These are phyloP conservation scores for Dryocosmus kuriphilus DNA, from an alignment of 2,888 invertebrate genomes.

Conservation along the genomic window DNA sequence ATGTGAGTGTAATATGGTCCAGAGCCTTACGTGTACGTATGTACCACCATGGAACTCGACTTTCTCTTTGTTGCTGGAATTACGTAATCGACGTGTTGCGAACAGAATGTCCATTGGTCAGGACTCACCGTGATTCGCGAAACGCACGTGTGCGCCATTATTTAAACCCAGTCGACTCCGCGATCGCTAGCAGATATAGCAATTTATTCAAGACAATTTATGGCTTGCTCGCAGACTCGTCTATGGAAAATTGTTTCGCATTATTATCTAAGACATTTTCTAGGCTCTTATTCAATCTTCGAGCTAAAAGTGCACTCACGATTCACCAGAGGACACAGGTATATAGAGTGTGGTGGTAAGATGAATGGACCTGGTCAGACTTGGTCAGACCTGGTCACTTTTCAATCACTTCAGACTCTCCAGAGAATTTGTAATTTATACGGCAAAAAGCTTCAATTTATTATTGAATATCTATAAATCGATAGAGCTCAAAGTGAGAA, in stretches of 20 bases:
- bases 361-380: not conserved
- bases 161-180: constrained; percentile 18
- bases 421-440: not conserved
- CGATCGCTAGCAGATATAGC: constrained; percentile 25
- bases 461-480: too few relatives aligned
- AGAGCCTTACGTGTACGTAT: not conserved
- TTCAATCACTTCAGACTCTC: not conserved
- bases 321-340: not conserved
- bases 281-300: constrained; percentile 14
- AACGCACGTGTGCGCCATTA: constrained; percentile 37
- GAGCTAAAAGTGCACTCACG: not conserved
- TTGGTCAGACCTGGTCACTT: not conserved
- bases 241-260: constrained; percentile 31
- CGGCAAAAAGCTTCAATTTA: too few relatives aligned
- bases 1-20: constrained; percentile 9
- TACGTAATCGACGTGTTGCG: constrained; percentile 39
- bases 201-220: constrained; percentile 35
- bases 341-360: not conserved
- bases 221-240: constrained; percentile 30
- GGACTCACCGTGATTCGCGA: constrained; percentile 32
- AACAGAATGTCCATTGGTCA: constrained; percentile 39
- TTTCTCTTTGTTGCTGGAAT: constrained; percentile 38
- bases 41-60: constrained; percentile 20
- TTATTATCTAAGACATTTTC: constrained; percentile 30
- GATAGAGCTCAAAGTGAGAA: too few relatives aligned